Evolutionary conservation across 2,797 vertebrate species (phyloP), one percentile per base, ranked within the genome.

Genomic region (Benthosema pterotum): DNA sequence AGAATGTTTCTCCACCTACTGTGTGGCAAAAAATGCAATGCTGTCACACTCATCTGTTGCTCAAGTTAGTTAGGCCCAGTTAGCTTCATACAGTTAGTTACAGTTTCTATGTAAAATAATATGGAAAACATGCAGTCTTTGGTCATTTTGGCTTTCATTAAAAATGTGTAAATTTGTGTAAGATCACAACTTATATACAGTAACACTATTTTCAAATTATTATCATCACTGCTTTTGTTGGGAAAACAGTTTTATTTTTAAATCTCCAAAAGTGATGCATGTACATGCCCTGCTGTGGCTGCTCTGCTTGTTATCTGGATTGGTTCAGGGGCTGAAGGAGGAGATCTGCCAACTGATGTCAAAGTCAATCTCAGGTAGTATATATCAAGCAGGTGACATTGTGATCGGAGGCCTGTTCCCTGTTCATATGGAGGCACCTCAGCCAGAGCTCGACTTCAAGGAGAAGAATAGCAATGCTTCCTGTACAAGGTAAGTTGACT

Each of bases 401-500:
- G 62, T 77, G n/a, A 80, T 84, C 13, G 74, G 80, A 42, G 72
- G 74, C 17, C 67, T 84, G 3, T 82, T 88, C 63, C 80, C 78
- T 56, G 38, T 83, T 67, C 77, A 82, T 63, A 9, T 62, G 19
- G 61, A 56, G 60, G 74, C 78, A 50, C 73, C 69, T 13, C 61
- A 62, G n/a, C 59, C 71, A 38, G 67, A 84, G 47, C 22, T 71
- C n/a, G 60, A 57, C 16, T 88, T 82, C 46, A 45, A 1, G 15
- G 55, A 25, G 19, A 45, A 45, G 45, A 67, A 47, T 9, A 18
- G 32, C 28, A 54, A 66, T 25, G 42, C 15, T n/a, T 66, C 4
- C 3, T 81, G 81, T 74, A 48, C 57, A 52, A 72, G 61, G 57
- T 83, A 42, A 65, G 66, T 72, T 32, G 3, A 52, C 49, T 52